Percentiles rank a stretch among this genome's conserved stretches.
Evolutionary conservation across 2,113 vertebrate genomes (phyloP).

Genomic region (Pomatorhinus ruficollis): DNA sequence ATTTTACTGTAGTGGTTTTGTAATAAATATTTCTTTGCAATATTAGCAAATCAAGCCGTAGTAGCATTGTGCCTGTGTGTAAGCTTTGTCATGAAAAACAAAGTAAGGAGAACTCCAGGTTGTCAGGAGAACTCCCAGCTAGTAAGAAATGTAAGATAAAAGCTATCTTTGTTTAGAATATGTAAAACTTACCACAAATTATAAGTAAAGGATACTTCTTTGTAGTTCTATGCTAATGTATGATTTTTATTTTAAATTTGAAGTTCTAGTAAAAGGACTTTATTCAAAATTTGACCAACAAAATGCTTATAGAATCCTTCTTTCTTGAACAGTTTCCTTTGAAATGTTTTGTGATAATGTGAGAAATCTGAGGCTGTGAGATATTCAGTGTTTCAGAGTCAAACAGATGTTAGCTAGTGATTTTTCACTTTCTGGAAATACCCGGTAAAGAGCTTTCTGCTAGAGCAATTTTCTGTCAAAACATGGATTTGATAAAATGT

Average conservation of each 20-base stretch:
- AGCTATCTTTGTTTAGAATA: not conserved
- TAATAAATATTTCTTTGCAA: not conserved
- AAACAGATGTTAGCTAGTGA: not conserved
- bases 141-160: not conserved
- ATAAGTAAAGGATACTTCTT: not conserved
- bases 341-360: not conserved
- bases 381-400: not conserved
- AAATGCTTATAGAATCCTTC: not conserved
- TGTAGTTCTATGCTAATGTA: not conserved
- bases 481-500: not conserved
- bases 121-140: not conserved
- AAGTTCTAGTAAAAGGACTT: not conserved
- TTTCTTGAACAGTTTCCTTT: not conserved
- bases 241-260: not conserved
- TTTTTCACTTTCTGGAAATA: conserved; percentile 9
- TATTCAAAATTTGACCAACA: not conserved
- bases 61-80: rapidly evolving
- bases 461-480: not conserved
- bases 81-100: not conserved
- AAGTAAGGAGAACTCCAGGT: not conserved
- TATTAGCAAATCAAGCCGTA: not conserved
- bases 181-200: not conserved
- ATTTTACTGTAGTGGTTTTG: not conserved
- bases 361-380: not conserved
- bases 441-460: not conserved